Percentiles rank a stretch among this genome's conserved stretches.
phyloP scores from a whole-genome alignment of 1,140 invertebrate genomes.

The Mactra quadrangularis region DNA sequence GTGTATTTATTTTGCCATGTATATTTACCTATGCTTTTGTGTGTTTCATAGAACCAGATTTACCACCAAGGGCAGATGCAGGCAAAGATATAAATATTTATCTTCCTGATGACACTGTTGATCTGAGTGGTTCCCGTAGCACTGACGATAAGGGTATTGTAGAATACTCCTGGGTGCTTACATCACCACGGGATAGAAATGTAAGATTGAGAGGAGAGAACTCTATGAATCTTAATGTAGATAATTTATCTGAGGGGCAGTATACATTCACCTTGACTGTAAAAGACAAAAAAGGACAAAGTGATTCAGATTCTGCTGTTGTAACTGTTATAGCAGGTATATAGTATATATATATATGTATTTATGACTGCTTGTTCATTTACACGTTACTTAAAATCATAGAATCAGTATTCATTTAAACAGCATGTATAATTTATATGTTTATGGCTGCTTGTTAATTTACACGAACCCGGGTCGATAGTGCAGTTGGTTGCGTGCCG shows the following conservation, averaged over 20 bases:
- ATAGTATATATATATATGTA: neutral
- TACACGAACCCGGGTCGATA: no score
- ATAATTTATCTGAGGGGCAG: constrained; percentile 26
- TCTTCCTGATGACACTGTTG: constrained; percentile 30
- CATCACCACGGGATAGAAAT: neutral
- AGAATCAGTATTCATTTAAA: neutral
- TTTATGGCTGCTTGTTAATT: no score
- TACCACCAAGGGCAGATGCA: constrained; percentile 36
- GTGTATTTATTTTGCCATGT: no score
- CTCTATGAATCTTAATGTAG: neutral
- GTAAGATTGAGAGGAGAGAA: constrained; percentile 10
- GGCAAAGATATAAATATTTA: constrained; percentile 20
- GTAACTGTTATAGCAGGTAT: constrained; percentile 36
- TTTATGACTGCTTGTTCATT: neutral
- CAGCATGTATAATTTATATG: no score
- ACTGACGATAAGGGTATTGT: constrained; percentile 47
- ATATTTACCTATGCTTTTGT: no score
- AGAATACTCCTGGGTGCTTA: constrained; percentile 15
- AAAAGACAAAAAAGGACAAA: constrained; percentile 45
- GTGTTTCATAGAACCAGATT: constrained; percentile 38
- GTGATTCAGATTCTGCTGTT: constrained; percentile 1
- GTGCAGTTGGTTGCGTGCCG: no score
- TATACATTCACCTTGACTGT: constrained; percentile 45
- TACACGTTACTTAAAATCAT: neutral
- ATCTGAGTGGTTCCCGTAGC: constrained; percentile 8